Conservation (phyloP, 2,888 invertebrate genomes). For the Bhutanitis thaidina region DNA sequence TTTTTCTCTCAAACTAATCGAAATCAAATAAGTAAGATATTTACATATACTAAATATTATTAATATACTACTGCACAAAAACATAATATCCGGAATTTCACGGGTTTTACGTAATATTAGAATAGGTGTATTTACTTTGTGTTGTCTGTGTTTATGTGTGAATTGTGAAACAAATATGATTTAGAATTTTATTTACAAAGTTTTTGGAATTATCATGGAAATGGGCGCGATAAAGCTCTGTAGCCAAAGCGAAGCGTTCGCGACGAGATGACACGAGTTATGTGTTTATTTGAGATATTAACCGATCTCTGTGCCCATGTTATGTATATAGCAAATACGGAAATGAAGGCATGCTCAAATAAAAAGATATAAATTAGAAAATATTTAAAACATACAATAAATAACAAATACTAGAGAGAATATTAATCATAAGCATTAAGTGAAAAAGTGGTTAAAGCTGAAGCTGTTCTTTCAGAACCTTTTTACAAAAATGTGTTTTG, state of each 20-base stretch:
- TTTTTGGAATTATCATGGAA: constrained; percentile 26
- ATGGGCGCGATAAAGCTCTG: constrained; percentile 61
- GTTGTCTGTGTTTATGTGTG: constrained; percentile 32
- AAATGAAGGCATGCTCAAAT: constrained; percentile 34
- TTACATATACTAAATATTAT: constrained; percentile 16
- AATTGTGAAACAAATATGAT: constrained; percentile 30
- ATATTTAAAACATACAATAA: constrained; percentile 31
- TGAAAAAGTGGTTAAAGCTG: constrained; percentile 25
- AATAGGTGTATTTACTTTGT: constrained; percentile 23
- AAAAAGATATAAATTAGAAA: constrained; percentile 10
- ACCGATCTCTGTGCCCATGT: constrained; percentile 21
- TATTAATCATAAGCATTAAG: constrained; percentile 17
- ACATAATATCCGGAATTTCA: constrained; percentile 46
- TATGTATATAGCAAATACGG: constrained; percentile 40
- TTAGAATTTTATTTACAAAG: constrained; percentile 27
- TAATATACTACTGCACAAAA: no score
- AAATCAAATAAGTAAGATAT: background rate
- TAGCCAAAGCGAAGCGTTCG: constrained; percentile 61
- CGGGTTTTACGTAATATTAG: constrained; percentile 43
- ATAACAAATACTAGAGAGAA: constrained; percentile 50
- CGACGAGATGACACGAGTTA: constrained; percentile 26
- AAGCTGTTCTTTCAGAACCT: constrained; percentile 30
- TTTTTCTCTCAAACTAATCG: background rate
- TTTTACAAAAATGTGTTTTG: constrained; percentile 27
- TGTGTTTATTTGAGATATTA: constrained; percentile 19